Evolutionary conservation across 2,797 vertebrate genomes (phyloP).

Genomic region (Melanogrammus aeglefinus): DNA sequence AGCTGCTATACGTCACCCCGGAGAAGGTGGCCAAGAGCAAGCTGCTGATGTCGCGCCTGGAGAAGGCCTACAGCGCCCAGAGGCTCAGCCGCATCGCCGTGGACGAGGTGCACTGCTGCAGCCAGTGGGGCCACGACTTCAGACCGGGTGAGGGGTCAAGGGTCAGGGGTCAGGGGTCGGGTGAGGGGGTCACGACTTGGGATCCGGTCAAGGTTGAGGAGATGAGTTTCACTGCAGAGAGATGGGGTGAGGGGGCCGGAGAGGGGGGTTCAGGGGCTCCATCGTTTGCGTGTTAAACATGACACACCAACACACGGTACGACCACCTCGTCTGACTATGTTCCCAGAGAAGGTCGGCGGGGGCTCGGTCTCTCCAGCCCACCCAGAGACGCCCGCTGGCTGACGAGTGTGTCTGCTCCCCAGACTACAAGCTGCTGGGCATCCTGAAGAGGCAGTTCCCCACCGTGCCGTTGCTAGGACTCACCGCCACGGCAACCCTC

Average conservation of each 20-base stretch:
- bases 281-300: too few species aligned
- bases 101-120: slow-evolving; percentile 98
- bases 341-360: too few species aligned
- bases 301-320: too few species aligned
- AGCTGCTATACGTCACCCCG: slow-evolving; percentile 94
- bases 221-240: not conserved
- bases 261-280: too few species aligned
- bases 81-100: slow-evolving; percentile 84
- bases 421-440: slow-evolving; percentile 96
- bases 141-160: slow-evolving; percentile 82
- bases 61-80: slow-evolving; percentile 86
- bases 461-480: slow-evolving; percentile 81
- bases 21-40: slow-evolving; percentile 98
- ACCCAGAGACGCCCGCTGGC: too few species aligned
- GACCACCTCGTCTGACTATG: too few species aligned
- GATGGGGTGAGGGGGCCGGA: too few species aligned
- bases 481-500: slow-evolving; percentile 94
- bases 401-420: not conserved
- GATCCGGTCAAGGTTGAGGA: slow-evolving; percentile 63
- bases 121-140: slow-evolving; percentile 99
- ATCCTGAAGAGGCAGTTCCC: slow-evolving; percentile 97
- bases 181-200: slow-evolving; percentile 81
- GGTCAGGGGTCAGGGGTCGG: slow-evolving; percentile 65
- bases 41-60: slow-evolving; percentile 92
- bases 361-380: too few species aligned